Percentiles rank a stretch among this genome's conserved stretches.
Evolutionary conservation across 2,888 invertebrate genomes (phyloP).

Genomic region (Tribolium freemani): DNA sequence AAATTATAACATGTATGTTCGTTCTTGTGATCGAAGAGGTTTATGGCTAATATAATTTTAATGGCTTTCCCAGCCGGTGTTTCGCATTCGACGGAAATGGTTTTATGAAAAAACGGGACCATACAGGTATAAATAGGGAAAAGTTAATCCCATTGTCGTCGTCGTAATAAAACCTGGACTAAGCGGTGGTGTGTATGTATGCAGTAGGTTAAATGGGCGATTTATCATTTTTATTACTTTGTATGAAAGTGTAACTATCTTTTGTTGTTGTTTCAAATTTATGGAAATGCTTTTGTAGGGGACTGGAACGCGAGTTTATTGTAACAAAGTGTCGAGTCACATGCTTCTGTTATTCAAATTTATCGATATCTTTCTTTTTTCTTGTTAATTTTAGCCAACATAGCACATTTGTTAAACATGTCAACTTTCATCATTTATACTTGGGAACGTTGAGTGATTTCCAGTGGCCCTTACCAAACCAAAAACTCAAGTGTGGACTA

Average conservation of each 20-base stretch:
- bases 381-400: slow-evolving; percentile 7
- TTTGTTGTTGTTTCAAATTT: slow-evolving; percentile 39
- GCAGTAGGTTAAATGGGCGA: slow-evolving; percentile 29
- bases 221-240: slow-evolving; percentile 39
- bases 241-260: slow-evolving; percentile 37
- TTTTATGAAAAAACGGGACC: slow-evolving; percentile 22
- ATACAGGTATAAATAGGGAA: slow-evolving; percentile 33
- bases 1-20: neutral
- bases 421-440: neutral
- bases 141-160: slow-evolving; percentile 36
- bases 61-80: slow-evolving; percentile 10
- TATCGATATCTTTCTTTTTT: slow-evolving; percentile 8
- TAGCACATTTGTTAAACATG: neutral
- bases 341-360: slow-evolving; percentile 23
- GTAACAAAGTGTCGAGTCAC: slow-evolving; percentile 22
- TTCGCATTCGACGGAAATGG: slow-evolving; percentile 16
- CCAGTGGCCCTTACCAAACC: neutral
- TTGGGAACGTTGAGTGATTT: neutral
- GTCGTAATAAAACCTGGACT: slow-evolving; percentile 31
- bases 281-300: slow-evolving; percentile 32
- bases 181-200: slow-evolving; percentile 34
- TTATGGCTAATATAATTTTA: slow-evolving; percentile 30
- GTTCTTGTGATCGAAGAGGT: slow-evolving; percentile 14
- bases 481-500: neutral
- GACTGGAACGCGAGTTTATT: slow-evolving; percentile 28